Base-by-base conservation (phyloP, 2,888 invertebrate species). In the Philereme transversata region DNA sequence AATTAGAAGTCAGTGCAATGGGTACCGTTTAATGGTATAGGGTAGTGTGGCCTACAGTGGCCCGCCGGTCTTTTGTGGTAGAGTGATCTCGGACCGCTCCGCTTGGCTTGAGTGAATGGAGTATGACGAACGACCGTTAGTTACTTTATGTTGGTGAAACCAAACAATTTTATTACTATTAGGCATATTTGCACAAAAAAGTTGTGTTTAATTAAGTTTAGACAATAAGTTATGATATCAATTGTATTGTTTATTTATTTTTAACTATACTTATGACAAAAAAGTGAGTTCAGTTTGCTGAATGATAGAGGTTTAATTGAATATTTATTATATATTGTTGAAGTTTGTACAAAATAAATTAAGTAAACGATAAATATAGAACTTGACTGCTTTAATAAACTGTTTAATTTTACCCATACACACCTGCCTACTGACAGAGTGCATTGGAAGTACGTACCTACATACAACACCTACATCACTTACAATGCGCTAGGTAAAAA, bases 301-400 rank as follows among this genome's bases (percentile, higher is more conserved):
- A 90, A 92, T 88, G 90, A 92, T 92, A 92, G 91, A 91, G 86
- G 84, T 92, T 93, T 91, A 91, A 91, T 92, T 92, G 91, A 92
- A 86, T 92, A 93, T 91, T 91, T 92, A 92, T 90, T 92, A 92
- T 90, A 93, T 93, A 93, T 93, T 93, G 93, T 93, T 93, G 92
- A 93, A 93, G 91, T 93, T 93, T 93, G 93, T 93, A 93, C 93
- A 93, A 93, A 93, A 92, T 92, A 92, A 93, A 92, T 90, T 93
- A 93, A 93, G 93, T 93, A 93, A 92, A 93, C 86, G 87, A 93
- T 93, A 92, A 92, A 90, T 92, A 93, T 93, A 93, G 93, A 92
- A 92, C 92, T 92, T 92, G 93, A 93, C 93, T 93, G 93, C 93
- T 93, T 93, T 93, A 86, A 51, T 60, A 33, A 51, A 70, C 77